Evolutionary conservation across 2,113 vertebrate species (phyloP).

Genomic region (Galeopterus variegatus): DNA sequence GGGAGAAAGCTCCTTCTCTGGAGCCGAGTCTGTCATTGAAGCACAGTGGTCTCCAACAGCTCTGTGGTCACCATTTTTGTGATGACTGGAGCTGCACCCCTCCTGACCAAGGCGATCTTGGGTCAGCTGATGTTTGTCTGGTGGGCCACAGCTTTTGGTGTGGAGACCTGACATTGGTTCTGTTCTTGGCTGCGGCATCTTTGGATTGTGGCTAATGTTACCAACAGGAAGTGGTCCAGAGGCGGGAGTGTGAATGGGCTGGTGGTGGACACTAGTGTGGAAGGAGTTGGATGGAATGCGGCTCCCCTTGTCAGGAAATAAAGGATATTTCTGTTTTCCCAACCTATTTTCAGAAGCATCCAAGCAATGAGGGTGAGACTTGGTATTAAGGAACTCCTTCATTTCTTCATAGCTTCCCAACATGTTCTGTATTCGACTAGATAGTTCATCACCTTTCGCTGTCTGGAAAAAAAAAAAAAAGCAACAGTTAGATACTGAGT

Average conservation of each 20-base stretch:
- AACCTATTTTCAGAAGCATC: conserved; percentile 81
- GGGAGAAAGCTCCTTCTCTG: conserved; percentile 83
- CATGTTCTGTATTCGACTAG: conserved; percentile 95
- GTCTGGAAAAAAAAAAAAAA: conserved; percentile 89
- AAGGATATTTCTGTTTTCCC: conserved; percentile 82
- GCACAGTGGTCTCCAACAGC: conserved; percentile 77
- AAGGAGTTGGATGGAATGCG: conserved; percentile 83
- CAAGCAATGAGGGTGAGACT: conserved; percentile 86
- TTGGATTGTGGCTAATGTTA: conserved; percentile 84
- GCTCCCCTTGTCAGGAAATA: conserved; percentile 85
- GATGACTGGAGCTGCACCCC: conserved; percentile 64
- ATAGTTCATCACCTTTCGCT: conserved; percentile 95
- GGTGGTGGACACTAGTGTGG: conserved; percentile 83
- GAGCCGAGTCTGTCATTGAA: conserved; percentile 65
- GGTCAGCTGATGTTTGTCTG: conserved; percentile 74
- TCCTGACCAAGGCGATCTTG: conserved; percentile 77
- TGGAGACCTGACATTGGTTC: conserved; percentile 78
- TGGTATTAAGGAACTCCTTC: conserved; percentile 89
- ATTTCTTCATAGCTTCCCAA: conserved; percentile 96
- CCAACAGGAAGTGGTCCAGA: conserved; percentile 78
- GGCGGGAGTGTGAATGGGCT: conserved; percentile 75
- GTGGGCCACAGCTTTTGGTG: conserved; percentile 75
- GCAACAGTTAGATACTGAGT: neutral
- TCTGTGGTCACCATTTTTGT: conserved; percentile 81
- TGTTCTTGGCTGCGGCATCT: conserved; percentile 83